Conservation (phyloP, 2,797 vertebrate species). For the Chiroxiphia lanceolata region DNA sequence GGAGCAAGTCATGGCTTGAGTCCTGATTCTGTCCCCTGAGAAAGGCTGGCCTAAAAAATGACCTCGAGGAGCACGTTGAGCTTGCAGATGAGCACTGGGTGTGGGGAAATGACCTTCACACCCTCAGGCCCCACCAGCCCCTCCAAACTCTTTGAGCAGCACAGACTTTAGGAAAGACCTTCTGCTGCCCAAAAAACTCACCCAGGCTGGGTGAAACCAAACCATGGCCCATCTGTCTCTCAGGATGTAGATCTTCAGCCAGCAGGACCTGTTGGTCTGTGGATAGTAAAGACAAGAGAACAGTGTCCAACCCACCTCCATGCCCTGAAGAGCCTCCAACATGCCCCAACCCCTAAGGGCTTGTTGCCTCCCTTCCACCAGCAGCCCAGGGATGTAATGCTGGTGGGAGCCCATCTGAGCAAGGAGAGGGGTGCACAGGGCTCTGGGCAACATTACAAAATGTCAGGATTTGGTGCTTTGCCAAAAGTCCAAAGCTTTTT, state of each 20-base stretch:
- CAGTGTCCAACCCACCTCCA: not conserved
- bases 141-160: not conserved
- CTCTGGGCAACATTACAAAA: not conserved
- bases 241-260: not conserved
- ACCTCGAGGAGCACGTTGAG: rapidly evolving
- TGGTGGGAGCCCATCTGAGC: not conserved
- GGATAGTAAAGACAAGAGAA: not conserved
- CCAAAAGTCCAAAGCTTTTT: not conserved
- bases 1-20: not conserved
- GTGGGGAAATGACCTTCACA: not conserved
- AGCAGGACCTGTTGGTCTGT: not conserved
- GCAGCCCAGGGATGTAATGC: rapidly evolving
- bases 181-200: not conserved
- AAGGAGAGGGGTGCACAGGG: not conserved
- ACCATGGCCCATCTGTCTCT: not conserved
- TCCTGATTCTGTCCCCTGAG: too few relatives aligned
- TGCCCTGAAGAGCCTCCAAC: not conserved
- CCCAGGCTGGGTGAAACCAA: not conserved
- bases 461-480: not conserved
- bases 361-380: rapidly evolving
- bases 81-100: not conserved
- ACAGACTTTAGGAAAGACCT: not conserved
- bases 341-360: rapidly evolving
- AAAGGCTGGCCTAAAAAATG: not conserved
- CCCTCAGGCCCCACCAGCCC: not conserved